Evolutionary conservation across 2,888 invertebrate genomes (phyloP), one percentile per base, ranked within the genome.

Genomic region (Tetrapedia diversipes): DNA sequence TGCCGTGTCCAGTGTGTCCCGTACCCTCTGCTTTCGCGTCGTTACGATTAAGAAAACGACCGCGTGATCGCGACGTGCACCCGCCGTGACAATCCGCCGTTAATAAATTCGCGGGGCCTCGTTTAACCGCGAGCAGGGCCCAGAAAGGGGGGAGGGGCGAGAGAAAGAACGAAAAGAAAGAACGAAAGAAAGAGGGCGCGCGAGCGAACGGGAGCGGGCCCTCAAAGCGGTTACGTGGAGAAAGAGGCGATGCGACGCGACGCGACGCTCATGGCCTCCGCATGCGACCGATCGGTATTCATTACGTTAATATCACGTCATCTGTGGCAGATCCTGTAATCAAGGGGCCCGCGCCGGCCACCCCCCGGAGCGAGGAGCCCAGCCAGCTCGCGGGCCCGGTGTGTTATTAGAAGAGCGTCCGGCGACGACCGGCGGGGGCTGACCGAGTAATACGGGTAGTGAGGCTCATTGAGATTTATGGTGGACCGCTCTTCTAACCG

Each of bases 281-380:
- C 67, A 45, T 54, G 54, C 70, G 70, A 57, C 69, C 82, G 85
- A 85, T 85, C 86, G 84, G 74, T 83, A 86, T 82, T 88, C 85
- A 85, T 85, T 87, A 87, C 82, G 85, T 81, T 86, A 87, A 88
- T 87, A 85, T 87, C 86, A 86, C 68, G 85, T 87, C 86, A 87
- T 86, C 81, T 78, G 71, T 70, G 69, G 71, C 80, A 82, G 81
- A 86, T 88, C 87, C 88, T 88, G 86, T 88, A 88, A 88, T 88
- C 88, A 86, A 86, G 83, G 79, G 83, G 81, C 86, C 82, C 83
- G 84, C 86, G 80, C 84, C 73, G 67, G 74, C 83, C 75, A 78
- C 72, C 82, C 80, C 83, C 77, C 34, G 84, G 84, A 76, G 83
- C 84, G 84, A 76, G 19, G 65, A 75, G 64, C 71, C n/a, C 51